phyloP scores from a whole-genome alignment of 1,140 invertebrate species.

The Latrodectus geometricus region DNA sequence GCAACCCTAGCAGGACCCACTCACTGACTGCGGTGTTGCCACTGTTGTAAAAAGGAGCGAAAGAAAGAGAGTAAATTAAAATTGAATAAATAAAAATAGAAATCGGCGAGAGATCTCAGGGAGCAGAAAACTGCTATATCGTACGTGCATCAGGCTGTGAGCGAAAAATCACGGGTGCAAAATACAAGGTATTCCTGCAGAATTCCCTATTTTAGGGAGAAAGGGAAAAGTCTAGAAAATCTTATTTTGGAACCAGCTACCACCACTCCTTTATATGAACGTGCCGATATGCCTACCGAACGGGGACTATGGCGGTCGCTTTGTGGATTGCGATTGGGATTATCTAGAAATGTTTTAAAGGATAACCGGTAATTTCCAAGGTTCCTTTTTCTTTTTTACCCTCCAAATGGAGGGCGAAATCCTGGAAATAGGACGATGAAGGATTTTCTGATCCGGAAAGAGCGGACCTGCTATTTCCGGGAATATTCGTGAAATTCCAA shows the following conservation, averaged over 20 bases:
- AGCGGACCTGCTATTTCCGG: conserved; percentile 33
- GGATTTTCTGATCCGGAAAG: conserved; percentile 35
- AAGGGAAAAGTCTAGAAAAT: neutral
- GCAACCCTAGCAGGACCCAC: conserved; percentile 26
- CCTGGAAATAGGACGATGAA: conserved; percentile 11
- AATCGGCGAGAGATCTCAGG: neutral
- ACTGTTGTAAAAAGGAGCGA: conserved; percentile 36
- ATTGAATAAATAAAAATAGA: neutral
- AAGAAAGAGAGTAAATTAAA: conserved; percentile 49
- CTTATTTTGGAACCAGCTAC: conserved; percentile 3
- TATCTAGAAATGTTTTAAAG: neutral
- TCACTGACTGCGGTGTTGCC: conserved; percentile 52
- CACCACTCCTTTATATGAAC: conserved; percentile 12
- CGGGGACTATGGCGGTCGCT: conserved; percentile 32
- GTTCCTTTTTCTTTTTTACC: too few relatives aligned
- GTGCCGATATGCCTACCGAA: conserved; percentile 22
- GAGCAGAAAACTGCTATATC: too few relatives aligned
- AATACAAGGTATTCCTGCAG: too few relatives aligned
- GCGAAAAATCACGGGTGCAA: too few relatives aligned
- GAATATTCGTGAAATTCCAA: conserved; percentile 25
- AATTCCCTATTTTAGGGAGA: too few relatives aligned
- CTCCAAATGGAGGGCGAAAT: conserved; percentile 11
- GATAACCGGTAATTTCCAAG: too few relatives aligned
- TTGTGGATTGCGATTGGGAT: neutral
- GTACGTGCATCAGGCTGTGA: too few relatives aligned